Evolutionary conservation across 2,113 vertebrate species (phyloP).

Genomic region (Psilopsiagon aurifrons): DNA sequence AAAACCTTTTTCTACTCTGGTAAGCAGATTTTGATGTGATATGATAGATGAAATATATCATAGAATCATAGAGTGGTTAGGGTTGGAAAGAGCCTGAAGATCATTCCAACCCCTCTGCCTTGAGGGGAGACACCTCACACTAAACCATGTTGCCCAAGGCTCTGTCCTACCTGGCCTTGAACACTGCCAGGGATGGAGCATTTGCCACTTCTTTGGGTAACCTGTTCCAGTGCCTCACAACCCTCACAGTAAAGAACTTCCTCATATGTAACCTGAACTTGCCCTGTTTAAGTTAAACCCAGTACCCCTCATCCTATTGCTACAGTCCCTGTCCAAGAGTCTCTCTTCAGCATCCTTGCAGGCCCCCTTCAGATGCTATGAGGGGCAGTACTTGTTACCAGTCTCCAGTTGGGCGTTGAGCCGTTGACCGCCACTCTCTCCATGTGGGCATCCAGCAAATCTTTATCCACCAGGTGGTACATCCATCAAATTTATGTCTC

Average conservation of each 20-base stretch:
- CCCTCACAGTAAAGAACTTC: background rate
- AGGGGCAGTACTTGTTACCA: background rate
- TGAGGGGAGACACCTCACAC: background rate
- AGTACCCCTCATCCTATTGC: background rate
- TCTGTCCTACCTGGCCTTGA: background rate
- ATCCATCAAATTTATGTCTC: background rate
- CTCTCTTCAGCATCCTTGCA: background rate
- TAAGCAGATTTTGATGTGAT: background rate
- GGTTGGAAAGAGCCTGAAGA: background rate
- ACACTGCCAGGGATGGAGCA: background rate
- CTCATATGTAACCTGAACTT: background rate
- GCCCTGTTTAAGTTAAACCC: background rate
- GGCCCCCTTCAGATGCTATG: background rate
- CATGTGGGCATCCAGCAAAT: background rate
- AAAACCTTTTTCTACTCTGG: background rate
- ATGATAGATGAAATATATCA: background rate
- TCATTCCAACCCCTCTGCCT: background rate
- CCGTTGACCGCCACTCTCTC: background rate
- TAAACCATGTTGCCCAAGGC: background rate
- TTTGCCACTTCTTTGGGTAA: background rate
- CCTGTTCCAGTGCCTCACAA: background rate
- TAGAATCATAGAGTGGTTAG: background rate
- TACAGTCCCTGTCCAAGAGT: background rate
- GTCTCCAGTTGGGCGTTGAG: background rate
- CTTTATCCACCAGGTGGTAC: background rate